Percentiles rank a stretch among this genome's conserved stretches.
These are phyloP conservation scores for Acanthurus lineatus DNA, from an alignment of 2,797 vertebrate genomes.

Conservation along the genomic window DNA sequence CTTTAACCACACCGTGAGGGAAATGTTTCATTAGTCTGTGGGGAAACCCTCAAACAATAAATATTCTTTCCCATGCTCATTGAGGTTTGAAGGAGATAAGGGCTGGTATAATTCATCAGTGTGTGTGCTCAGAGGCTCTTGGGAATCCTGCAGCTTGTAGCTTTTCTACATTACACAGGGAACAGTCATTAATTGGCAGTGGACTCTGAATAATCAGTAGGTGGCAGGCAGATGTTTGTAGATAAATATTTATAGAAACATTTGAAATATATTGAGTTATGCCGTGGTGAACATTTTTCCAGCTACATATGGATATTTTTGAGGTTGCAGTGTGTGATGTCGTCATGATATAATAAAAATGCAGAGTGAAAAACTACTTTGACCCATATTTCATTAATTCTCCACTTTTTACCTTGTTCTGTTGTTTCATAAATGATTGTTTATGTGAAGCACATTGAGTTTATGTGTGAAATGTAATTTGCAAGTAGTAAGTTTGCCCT, in stretches of 20 bases:
- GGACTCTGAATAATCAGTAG: background rate
- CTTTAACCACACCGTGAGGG: constrained; percentile 32
- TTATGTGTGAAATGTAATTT: background rate
- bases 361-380: background rate
- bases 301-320: background rate
- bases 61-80: constrained; percentile 8
- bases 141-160: background rate
- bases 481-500: background rate
- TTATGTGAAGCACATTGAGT: background rate
- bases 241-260: background rate
- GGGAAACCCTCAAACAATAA: constrained; percentile 29
- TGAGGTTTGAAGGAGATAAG: constrained; percentile 13
- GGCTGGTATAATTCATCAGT: constrained; percentile 1
- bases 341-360: background rate
- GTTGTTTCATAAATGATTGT: background rate
- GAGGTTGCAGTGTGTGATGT: background rate
- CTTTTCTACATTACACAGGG: background rate
- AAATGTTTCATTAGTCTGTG: constrained; percentile 22
- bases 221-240: background rate
- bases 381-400: background rate
- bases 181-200: background rate
- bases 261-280: background rate
- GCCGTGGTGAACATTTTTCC: background rate
- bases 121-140: background rate
- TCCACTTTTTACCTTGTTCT: background rate